Conservation (phyloP, 2,797 vertebrate genomes). For the Lerista edwardsae region DNA sequence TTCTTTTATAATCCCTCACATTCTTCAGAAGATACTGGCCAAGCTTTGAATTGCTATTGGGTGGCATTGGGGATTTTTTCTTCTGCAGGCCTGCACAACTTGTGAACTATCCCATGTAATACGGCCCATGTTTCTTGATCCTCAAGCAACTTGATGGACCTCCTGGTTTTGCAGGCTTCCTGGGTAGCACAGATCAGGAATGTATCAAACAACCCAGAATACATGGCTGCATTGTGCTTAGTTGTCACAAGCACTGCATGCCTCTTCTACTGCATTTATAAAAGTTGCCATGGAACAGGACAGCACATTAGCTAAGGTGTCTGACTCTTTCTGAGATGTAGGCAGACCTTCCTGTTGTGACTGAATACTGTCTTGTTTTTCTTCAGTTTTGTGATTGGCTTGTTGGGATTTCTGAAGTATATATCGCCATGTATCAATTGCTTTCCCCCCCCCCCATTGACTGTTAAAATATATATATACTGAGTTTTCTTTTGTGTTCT, state of each 20-base stretch:
- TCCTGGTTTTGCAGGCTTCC: not conserved
- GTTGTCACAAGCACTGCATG: not conserved
- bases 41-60: not conserved
- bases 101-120: not conserved
- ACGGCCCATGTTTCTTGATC: not conserved
- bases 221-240: not conserved
- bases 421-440: not conserved
- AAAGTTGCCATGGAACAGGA: too few relatives aligned
- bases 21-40: not conserved
- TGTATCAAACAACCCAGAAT: not conserved
- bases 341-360: not conserved
- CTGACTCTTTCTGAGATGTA: too few relatives aligned
- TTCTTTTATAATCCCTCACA: conserved; percentile 5
- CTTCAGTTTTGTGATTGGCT: not conserved
- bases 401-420: not conserved
- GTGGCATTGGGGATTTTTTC: not conserved
- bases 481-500: not conserved
- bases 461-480: conserved; percentile 36
- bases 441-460: conserved; percentile 7
- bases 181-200: not conserved
- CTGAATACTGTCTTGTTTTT: not conserved
- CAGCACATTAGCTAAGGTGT: too few relatives aligned
- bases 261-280: not conserved
- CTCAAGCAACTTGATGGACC: not conserved
- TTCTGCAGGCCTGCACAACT: not conserved